A percentile compares a stretch with the other conserved stretches of the same genome.
Conservation (phyloP, 2,888 invertebrate species). For the Caenorhabditis afra region DNA sequence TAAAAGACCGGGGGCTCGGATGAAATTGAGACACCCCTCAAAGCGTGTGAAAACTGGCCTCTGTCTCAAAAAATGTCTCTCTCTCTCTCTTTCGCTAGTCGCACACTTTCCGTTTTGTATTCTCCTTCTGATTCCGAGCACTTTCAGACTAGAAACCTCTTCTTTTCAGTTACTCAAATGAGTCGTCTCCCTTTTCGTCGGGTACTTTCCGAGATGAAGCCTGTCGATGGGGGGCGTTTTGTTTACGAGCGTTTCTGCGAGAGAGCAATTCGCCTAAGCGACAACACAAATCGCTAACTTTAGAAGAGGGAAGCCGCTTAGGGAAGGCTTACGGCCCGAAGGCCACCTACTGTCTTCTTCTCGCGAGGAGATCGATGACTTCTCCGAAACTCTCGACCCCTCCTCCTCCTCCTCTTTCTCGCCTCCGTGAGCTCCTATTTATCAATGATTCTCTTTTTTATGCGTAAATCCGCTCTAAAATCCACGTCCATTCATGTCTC, state of each 20-base stretch:
- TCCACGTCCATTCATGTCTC: constrained; percentile 15
- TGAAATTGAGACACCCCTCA: too few relatives aligned
- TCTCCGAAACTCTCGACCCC: too few relatives aligned
- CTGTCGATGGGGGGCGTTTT: not conserved
- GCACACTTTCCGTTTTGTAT: too few relatives aligned
- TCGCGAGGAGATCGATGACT: too few relatives aligned
- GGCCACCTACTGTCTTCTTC: not conserved
- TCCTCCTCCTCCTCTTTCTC: not conserved
- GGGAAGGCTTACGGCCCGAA: constrained; percentile 34
- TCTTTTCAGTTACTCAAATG: too few relatives aligned
- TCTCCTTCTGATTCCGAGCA: too few relatives aligned
- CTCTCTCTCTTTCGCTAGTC: too few relatives aligned
- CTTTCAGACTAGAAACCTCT: too few relatives aligned
- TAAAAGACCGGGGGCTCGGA: too few relatives aligned
- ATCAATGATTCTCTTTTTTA: not conserved
- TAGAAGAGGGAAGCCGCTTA: constrained; percentile 50
- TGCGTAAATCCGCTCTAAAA: constrained; percentile 15
- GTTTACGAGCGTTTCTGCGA: not conserved
- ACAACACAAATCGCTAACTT: constrained; percentile 30
- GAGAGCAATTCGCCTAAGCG: constrained; percentile 47
- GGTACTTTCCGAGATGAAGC: not conserved
- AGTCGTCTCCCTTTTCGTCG: too few relatives aligned
- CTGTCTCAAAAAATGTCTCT: too few relatives aligned
- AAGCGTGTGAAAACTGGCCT: too few relatives aligned
- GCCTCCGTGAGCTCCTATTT: not conserved